Evolutionary conservation across 2,888 invertebrate genomes (phyloP).

Genomic region (Dasysyrphus albostriatus): DNA sequence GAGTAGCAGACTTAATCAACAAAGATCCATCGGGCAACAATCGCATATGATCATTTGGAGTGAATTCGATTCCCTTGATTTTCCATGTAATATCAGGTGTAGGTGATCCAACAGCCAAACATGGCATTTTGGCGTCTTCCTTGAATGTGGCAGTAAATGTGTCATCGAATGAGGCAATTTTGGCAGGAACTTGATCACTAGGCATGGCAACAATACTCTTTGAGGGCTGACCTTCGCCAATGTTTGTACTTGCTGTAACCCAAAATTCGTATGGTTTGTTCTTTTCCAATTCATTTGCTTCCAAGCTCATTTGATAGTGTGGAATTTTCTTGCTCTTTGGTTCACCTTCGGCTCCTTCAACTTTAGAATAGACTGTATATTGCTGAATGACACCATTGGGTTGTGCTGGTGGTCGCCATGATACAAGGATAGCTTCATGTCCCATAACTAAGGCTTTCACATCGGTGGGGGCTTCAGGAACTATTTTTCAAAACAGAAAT

Average conservation of each 20-base stretch:
- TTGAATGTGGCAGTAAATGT: constrained; percentile 96
- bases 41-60: constrained; percentile 92
- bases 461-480: constrained; percentile 96
- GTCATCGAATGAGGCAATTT: constrained; percentile 97
- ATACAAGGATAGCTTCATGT: constrained; percentile 94
- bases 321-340: constrained; percentile 91
- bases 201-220: constrained; percentile 94
- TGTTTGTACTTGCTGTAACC: constrained; percentile 97
- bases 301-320: constrained; percentile 93
- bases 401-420: constrained; percentile 96
- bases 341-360: constrained; percentile 88
- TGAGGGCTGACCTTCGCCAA: constrained; percentile 96
- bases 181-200: constrained; percentile 92
- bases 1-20: constrained; percentile 94
- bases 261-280: constrained; percentile 95
- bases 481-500: constrained; percentile 84
- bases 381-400: constrained; percentile 97
- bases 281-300: constrained; percentile 92
- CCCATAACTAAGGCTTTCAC: constrained; percentile 97
- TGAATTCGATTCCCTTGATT: constrained; percentile 91
- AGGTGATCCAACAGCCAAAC: constrained; percentile 96
- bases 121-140: constrained; percentile 95
- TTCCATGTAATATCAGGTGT: constrained; percentile 96
- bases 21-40: constrained; percentile 95
- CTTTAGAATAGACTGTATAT: constrained; percentile 95